Base-by-base conservation (phyloP, 1,140 invertebrate species). In the Catajapyx aquilonaris region DNA sequence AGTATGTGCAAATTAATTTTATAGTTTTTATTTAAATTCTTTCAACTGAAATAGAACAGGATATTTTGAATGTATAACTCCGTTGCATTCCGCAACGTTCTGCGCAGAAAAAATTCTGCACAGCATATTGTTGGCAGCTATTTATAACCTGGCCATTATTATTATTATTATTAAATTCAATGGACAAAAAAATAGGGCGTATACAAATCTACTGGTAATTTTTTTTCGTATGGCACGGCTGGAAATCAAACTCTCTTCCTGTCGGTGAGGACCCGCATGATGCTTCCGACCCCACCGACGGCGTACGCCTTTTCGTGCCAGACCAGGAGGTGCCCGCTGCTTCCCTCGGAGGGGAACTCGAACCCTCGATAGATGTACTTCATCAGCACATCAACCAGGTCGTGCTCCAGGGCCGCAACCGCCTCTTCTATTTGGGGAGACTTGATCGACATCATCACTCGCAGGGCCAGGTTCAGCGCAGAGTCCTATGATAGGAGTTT, bases 311-410 rank as follows among this genome's bases (percentile, higher is more conserved):
- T 96, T 56, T 96, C 90, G 61, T 96, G 91, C 90, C 90, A 96
- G 15, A 85, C 63, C 23, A 97, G 62, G 23, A 96, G 65, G 56
- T 88, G 81, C 21, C 81, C 85, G 63, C 84, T 88, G 50, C 83
- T 90, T 38, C 81, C 81, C 58, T 96, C 88, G 1, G 77, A 76
- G 16, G 90, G 87, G 45, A 73, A 74, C 62, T 96, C 90, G 64
- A 97, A 96, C 19, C 90, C 90, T 57, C 80, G 65, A 51, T 97
- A 97, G 44, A 97, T 86, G 53, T 96, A 97, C 57, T 96, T 96
- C 91, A 96, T 95, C 22, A 96, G 60, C 28, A 84, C 71, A 59
- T 96, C 91, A 38, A 93, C 59, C 40, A 78, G 64, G 49, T 91
- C 81, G 32, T 61, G 59, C 48, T 87, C 77, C 28, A 97, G 59